phyloP scores from a whole-genome alignment of 2,888 invertebrate species.

The Leptinotarsa haldemani region DNA sequence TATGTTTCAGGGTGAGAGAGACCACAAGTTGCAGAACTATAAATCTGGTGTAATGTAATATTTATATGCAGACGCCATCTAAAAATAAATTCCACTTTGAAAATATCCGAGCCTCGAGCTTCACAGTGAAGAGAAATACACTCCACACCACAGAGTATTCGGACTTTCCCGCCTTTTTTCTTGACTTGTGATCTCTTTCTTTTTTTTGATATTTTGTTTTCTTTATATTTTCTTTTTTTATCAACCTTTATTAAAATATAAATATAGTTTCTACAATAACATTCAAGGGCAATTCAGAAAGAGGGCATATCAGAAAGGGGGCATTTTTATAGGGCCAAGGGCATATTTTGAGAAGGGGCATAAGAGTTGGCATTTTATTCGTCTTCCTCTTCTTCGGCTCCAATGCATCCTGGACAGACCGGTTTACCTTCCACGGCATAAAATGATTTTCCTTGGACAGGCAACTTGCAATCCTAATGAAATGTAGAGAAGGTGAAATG shows the following conservation, averaged over 20 bases:
- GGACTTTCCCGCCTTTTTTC: conserved; percentile 39
- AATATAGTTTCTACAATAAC: conserved; percentile 64
- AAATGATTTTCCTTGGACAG: conserved; percentile 95
- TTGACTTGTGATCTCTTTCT: conserved; percentile 57
- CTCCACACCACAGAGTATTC: not conserved
- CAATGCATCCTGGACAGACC: conserved; percentile 93
- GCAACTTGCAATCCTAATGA: conserved; percentile 89
- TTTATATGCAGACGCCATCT: conserved; percentile 31
- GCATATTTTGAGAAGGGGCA: conserved; percentile 38
- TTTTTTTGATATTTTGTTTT: conserved; percentile 63
- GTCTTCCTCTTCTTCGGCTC: conserved; percentile 87
- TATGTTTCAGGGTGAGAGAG: conserved; percentile 33
- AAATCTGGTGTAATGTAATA: conserved; percentile 15
- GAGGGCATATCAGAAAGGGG: conserved; percentile 61
- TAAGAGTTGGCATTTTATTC: conserved; percentile 62
- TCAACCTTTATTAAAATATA: conserved; percentile 65
- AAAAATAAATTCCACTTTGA: conserved; percentile 41
- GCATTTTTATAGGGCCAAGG: conserved; percentile 48
- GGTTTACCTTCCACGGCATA: conserved; percentile 98
- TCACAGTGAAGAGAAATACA: conserved; percentile 15
- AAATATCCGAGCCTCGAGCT: conserved; percentile 13
- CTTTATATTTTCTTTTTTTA: conserved; percentile 61
- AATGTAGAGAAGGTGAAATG: conserved; percentile 10
- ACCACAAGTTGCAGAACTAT: conserved; percentile 35
- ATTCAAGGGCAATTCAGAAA: conserved; percentile 52